Conservation (phyloP, 2,113 vertebrate species). For the Entosphenus tridentatus region DNA sequence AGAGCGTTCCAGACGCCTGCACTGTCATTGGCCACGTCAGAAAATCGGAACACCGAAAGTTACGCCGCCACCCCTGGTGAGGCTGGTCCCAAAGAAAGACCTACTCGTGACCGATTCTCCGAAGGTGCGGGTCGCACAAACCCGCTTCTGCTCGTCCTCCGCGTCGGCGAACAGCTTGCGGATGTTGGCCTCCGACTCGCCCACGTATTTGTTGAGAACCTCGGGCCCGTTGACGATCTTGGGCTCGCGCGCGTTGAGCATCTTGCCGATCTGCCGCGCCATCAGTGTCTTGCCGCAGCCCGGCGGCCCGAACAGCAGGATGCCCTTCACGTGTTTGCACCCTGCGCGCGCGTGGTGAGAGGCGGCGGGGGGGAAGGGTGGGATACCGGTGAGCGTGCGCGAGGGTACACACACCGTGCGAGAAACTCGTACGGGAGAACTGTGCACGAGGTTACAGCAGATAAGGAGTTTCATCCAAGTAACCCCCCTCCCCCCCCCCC, state of each 20-base stretch:
- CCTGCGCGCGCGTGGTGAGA: constrained; percentile 23
- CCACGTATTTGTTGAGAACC: constrained; percentile 91
- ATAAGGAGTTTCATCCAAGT: not conserved
- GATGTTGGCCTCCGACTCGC: constrained; percentile 86
- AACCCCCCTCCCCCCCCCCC: not conserved
- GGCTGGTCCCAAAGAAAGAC: no score
- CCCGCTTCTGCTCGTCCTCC: constrained; percentile 82
- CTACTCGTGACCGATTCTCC: no score
- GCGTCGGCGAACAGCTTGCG: constrained; percentile 89
- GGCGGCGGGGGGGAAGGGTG: not conserved
- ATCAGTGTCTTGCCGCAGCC: constrained; percentile 90
- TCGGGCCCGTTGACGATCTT: constrained; percentile 92
- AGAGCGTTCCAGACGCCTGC: no score
- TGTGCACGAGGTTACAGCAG: not conserved
- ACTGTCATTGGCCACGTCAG: no score
- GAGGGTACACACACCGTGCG: constrained; percentile 12
- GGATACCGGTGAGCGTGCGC: constrained; percentile 18
- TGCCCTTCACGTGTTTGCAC: constrained; percentile 92
- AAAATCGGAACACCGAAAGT: no score
- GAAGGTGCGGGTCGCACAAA: constrained; percentile 16
- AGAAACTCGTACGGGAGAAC: constrained; percentile 2
- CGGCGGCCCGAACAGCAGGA: constrained; percentile 71
- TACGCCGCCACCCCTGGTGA: no score
- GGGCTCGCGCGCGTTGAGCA: constrained; percentile 83
- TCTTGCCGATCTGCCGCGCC: constrained; percentile 90